These are phyloP conservation scores for Papilio polytes DNA, from an alignment of 1,140 invertebrate genomes.

Conservation along the genomic window DNA sequence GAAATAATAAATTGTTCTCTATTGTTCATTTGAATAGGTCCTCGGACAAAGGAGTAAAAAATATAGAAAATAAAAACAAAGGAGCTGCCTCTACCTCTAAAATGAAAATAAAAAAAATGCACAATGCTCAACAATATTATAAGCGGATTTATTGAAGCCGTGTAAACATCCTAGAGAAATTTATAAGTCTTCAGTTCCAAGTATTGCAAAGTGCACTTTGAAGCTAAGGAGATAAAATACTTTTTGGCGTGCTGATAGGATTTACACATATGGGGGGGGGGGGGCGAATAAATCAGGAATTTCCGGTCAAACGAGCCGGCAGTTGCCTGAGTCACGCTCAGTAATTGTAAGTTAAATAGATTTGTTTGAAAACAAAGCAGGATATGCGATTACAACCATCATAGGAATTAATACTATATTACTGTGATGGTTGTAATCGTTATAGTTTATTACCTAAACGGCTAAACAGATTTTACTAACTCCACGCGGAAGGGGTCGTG, in stretches of 20 bases:
- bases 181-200: neutral
- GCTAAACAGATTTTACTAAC: too few species aligned
- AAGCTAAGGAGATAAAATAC: neutral
- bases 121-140: neutral
- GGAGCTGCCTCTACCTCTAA: neutral
- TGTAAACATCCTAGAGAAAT: neutral
- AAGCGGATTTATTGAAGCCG: neutral
- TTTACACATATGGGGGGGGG: neutral
- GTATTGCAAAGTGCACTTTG: neutral
- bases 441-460: too few species aligned
- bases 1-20: too few species aligned
- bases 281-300: constrained; percentile 35
- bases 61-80: too few species aligned
- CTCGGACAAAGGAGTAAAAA: too few species aligned
- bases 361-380: neutral
- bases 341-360: constrained; percentile 15
- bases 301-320: constrained; percentile 28
- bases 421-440: too few species aligned
- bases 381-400: neutral
- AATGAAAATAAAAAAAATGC: neutral
- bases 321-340: constrained; percentile 33
- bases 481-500: too few species aligned
- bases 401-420: neutral
- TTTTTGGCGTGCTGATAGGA: neutral
- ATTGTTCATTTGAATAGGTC: too few species aligned